Conservation (phyloP, 2,888 invertebrate genomes). For the Abrostola tripartita region DNA sequence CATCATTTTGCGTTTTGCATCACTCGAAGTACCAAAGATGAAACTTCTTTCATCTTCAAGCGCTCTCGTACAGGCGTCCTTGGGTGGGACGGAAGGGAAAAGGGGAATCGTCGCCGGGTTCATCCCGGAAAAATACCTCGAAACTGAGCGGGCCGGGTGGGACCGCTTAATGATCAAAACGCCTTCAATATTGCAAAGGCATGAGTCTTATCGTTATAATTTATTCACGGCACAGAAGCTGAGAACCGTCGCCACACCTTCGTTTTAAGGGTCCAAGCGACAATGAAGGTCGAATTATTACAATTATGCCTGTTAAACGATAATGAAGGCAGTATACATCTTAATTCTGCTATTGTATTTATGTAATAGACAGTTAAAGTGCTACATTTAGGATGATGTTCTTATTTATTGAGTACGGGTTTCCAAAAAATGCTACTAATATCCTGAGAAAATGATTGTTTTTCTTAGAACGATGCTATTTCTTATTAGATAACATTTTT, state of each 20-base stretch:
- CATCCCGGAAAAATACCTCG: slow-evolving; percentile 76
- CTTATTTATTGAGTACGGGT: too few species aligned
- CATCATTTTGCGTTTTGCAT: slow-evolving; percentile 68
- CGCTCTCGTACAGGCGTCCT: slow-evolving; percentile 70
- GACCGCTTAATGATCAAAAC: slow-evolving; percentile 82
- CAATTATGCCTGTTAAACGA: neutral
- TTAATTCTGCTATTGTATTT: neutral
- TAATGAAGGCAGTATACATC: neutral
- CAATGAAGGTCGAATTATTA: slow-evolving; percentile 25
- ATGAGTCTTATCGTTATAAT: slow-evolving; percentile 85
- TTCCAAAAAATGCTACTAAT: too few species aligned
- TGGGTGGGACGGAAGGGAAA: slow-evolving; percentile 67
- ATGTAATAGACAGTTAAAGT: neutral
- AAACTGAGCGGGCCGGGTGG: slow-evolving; percentile 66
- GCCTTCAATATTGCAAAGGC: slow-evolving; percentile 85
- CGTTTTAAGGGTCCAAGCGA: slow-evolving; percentile 28
- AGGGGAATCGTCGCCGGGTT: slow-evolving; percentile 66
- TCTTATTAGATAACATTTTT: too few species aligned
- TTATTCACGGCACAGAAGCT: slow-evolving; percentile 82
- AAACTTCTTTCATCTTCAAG: slow-evolving; percentile 73
- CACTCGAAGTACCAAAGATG: slow-evolving; percentile 73
- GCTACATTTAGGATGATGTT: neutral
- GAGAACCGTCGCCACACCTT: slow-evolving; percentile 57
- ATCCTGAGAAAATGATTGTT: too few species aligned
- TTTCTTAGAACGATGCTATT: too few species aligned